Evolutionary conservation across 2,113 vertebrate species (phyloP).

Genomic region (Coptodon rendalli): DNA sequence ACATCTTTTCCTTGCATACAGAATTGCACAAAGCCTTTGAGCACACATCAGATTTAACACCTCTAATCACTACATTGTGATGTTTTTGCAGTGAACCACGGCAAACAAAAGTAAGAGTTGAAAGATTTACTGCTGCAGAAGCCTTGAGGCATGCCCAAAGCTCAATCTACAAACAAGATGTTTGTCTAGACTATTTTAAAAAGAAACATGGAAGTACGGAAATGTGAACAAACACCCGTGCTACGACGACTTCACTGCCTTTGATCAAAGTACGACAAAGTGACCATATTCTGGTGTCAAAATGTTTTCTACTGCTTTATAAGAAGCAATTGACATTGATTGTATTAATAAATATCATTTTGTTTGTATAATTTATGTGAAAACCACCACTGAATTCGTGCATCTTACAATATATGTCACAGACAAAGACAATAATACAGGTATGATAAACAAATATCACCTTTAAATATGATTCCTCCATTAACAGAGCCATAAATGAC

Average conservation of each 20-base stretch:
- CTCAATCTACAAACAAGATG: not conserved
- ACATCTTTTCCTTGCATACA: not conserved
- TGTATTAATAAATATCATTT: not conserved
- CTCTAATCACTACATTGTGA: not conserved
- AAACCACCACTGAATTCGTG: not conserved
- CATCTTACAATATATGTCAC: not conserved
- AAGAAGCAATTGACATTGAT: no score
- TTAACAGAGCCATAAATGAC: not conserved
- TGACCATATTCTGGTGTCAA: not conserved
- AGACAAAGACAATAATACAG: not conserved
- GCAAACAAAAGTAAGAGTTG: not conserved
- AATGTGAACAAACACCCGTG: not conserved
- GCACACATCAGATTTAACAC: not conserved
- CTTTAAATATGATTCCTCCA: no score
- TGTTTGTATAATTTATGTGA: not conserved
- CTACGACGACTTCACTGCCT: not conserved
- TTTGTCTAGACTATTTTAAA: not conserved
- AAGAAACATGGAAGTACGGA: accelerated
- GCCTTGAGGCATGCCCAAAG: not conserved
- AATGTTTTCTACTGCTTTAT: not conserved
- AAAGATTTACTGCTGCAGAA: not conserved
- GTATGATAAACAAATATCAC: no score
- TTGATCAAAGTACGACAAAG: not conserved
- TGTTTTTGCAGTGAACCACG: not conserved
- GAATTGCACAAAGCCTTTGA: not conserved